These are phyloP conservation scores for Lacerta viridis DNA, from an alignment of 2,797 vertebrate species.

Conservation along the genomic window DNA sequence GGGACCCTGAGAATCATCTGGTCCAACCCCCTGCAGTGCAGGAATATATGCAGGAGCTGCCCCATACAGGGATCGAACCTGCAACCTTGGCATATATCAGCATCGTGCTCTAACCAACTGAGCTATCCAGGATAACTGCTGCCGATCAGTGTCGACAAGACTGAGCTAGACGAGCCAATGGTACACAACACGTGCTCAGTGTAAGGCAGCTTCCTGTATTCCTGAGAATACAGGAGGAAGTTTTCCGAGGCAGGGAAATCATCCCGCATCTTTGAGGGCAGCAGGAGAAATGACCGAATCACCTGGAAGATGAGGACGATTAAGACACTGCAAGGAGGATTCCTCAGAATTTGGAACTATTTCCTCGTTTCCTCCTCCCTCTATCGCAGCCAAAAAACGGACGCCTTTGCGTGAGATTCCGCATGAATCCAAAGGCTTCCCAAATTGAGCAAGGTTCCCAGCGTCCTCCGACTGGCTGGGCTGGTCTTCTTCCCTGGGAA, in stretches of 20 bases:
- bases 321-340: neutral
- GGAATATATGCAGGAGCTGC: too few species aligned
- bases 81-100: too few species aligned
- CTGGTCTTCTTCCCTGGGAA: slow-evolving; percentile 51
- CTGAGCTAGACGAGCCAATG: neutral
- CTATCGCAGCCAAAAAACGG: too few species aligned
- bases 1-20: too few species aligned
- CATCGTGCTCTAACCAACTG: too few species aligned
- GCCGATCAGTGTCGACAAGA: neutral
- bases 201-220: neutral
- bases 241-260: neutral
- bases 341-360: neutral
- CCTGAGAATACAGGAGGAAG: neutral
- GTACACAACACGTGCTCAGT: neutral
- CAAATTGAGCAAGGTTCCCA: neutral
- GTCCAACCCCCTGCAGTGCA: too few species aligned
- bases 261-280: too few species aligned
- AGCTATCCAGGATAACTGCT: too few species aligned
- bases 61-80: too few species aligned
- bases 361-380: neutral
- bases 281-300: neutral
- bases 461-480: neutral
- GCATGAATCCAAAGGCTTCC: neutral
- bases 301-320: neutral
- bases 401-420: too few species aligned